phyloP scores from a whole-genome alignment of 2,888 invertebrate species.

The Xanthia togata region DNA sequence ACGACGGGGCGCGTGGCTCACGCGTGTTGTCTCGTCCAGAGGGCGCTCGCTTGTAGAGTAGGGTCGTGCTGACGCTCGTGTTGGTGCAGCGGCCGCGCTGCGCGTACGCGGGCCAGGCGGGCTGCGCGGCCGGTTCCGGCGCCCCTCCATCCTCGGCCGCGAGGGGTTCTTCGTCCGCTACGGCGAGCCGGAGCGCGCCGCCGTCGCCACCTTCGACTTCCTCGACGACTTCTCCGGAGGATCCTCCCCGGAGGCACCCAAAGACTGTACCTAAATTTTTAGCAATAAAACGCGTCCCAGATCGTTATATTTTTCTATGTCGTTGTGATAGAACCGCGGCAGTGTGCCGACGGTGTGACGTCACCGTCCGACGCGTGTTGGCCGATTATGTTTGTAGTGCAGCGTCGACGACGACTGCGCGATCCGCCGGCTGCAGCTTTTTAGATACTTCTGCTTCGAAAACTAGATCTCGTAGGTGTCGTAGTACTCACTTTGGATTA shows the following conservation, averaged over 20 bases:
- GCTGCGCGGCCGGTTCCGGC: conserved; percentile 85
- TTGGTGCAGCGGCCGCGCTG: conserved; percentile 91
- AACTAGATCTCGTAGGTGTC: conserved; percentile 79
- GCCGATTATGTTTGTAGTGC: conserved; percentile 60
- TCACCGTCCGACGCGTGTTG: conserved; percentile 60
- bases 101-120: conserved; percentile 90
- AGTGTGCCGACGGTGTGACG: conserved; percentile 58
- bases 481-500: conserved; percentile 78
- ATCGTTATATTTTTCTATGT: conserved; percentile 84
- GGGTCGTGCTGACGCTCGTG: conserved; percentile 72
- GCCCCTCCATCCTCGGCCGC: conserved; percentile 94
- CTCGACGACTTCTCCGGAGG: conserved; percentile 92
- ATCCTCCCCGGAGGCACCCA: conserved; percentile 85
- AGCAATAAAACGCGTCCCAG: conserved; percentile 82
- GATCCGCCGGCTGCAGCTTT: conserved; percentile 86
- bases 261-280: conserved; percentile 84
- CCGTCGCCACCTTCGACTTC: conserved; percentile 95
- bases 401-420: conserved; percentile 75
- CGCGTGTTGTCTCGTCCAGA: conserved; percentile 82
- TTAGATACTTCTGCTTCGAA: conserved; percentile 76
- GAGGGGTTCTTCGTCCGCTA: conserved; percentile 94
- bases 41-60: conserved; percentile 81
- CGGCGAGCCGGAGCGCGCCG: conserved; percentile 94
- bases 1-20: conserved; percentile 68
- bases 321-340: conserved; percentile 78